Conservation (phyloP, 1,140 invertebrate genomes). For the Cherax quadricarinatus region DNA sequence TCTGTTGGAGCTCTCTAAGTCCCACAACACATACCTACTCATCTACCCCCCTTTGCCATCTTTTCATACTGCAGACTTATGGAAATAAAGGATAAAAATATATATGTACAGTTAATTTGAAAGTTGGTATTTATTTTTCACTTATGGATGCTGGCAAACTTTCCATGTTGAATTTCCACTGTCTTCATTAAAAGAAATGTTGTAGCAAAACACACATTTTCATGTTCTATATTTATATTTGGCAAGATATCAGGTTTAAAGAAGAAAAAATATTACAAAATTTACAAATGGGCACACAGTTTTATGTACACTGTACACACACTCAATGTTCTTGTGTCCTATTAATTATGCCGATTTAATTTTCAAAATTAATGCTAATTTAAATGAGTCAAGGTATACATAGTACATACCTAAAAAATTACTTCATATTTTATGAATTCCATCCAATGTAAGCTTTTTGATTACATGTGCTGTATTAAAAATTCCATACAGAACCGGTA, state of each 20-base stretch:
- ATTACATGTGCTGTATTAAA: not conserved
- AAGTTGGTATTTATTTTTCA: no score
- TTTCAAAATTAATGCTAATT: not conserved
- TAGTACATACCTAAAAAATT: not conserved
- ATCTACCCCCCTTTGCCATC: no score
- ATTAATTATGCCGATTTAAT: not conserved
- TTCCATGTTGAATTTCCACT: no score
- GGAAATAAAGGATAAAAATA: no score
- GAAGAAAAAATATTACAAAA: constrained; percentile 64
- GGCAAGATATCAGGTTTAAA: constrained; percentile 64
- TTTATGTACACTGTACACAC: constrained; percentile 63
- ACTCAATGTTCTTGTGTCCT: constrained; percentile 13
- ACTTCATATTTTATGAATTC: not conserved
- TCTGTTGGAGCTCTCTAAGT: no score
- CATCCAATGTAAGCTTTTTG: not conserved
- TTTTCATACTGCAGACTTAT: no score
- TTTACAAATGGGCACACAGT: constrained; percentile 65
- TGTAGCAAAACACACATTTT: not conserved
- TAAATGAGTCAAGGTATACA: not conserved
- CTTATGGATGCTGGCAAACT: no score
- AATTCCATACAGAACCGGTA: not conserved
- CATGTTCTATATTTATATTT: constrained; percentile 66
- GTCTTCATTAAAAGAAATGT: no score
- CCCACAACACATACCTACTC: no score
- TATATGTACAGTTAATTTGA: no score